phyloP scores from a whole-genome alignment of 2,797 vertebrate genomes.

The Lemur catta region DNA sequence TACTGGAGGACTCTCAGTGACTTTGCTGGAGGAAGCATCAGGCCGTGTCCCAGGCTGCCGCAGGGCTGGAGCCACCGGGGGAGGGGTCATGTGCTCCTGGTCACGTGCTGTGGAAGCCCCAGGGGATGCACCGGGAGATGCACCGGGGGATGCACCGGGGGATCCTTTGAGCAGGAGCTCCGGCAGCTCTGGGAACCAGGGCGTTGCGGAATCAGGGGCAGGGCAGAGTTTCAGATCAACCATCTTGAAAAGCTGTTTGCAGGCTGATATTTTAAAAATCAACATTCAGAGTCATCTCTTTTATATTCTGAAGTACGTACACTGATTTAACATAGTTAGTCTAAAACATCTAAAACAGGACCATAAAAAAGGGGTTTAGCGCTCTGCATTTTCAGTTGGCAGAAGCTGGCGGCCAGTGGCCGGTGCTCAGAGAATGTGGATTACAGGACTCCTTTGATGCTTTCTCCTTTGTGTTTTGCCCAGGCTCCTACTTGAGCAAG shows the following conservation, averaged over 20 bases:
- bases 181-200: neutral
- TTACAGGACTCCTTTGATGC: neutral
- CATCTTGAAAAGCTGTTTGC: neutral
- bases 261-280: neutral
- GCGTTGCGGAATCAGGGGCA: neutral
- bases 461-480: neutral
- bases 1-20: too few species aligned
- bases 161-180: too few species aligned
- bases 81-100: fast-evolving
- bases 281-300: neutral
- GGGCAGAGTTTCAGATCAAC: neutral
- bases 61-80: too few species aligned
- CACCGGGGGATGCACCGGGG: fast-evolving
- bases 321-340: neutral
- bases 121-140: too few species aligned
- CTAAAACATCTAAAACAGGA: too few species aligned
- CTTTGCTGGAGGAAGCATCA: neutral
- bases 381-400: neutral
- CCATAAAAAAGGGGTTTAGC: neutral
- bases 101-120: neutral
- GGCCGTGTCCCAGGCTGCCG: fast-evolving
- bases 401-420: neutral
- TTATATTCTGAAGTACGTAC: neutral
- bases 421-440: neutral
- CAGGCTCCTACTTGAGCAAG: neutral